phyloP scores from a whole-genome alignment of 2,113 vertebrate genomes.

The Aphelocoma coerulescens region DNA sequence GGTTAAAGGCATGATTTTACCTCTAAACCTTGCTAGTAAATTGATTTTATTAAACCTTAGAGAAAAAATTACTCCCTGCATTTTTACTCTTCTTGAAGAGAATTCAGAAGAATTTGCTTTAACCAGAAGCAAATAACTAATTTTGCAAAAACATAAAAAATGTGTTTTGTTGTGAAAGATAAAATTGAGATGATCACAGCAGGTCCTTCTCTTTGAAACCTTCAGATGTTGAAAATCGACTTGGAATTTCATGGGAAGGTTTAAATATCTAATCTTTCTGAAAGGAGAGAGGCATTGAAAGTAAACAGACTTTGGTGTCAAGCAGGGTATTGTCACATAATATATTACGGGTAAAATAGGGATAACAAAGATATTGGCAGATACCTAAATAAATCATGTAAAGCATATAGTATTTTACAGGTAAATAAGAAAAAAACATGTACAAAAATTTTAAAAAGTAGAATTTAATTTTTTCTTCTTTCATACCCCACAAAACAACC shows the following conservation, averaged over 20 bases:
- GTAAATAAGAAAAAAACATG: neutral
- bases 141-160: neutral
- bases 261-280: neutral
- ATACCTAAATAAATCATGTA: neutral
- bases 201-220: neutral
- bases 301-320: neutral
- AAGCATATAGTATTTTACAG: neutral
- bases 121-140: neutral
- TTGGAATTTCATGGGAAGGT: neutral
- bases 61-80: neutral
- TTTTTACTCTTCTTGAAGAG: neutral
- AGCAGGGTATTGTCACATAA: neutral
- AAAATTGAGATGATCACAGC: neutral
- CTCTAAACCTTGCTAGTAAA: neutral
- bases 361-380: neutral
- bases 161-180: neutral
- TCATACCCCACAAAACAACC: rapidly evolving
- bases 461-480: neutral
- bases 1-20: neutral
- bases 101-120: neutral
- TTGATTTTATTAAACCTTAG: neutral
- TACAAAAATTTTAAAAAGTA: neutral
- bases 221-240: neutral
- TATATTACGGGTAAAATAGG: neutral
- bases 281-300: neutral